phyloP scores from a whole-genome alignment of 2,888 invertebrate species.

The Platycheirus albimanus region DNA sequence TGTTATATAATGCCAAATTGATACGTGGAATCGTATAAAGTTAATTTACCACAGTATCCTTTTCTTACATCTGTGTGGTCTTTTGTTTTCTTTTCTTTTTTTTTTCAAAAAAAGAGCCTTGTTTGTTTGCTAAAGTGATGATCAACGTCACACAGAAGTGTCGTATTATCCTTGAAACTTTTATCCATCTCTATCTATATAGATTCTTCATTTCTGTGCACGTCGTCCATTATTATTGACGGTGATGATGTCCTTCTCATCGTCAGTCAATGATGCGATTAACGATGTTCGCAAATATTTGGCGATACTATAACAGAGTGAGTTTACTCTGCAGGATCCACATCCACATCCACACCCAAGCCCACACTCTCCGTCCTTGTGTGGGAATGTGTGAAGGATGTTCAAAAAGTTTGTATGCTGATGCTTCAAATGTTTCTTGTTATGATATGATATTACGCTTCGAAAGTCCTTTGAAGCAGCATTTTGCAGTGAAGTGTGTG shows the following conservation, averaged over 20 bases:
- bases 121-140: slow-evolving; percentile 56
- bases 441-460: slow-evolving; percentile 73
- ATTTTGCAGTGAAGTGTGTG: slow-evolving; percentile 56
- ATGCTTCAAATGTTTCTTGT: slow-evolving; percentile 69
- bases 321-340: slow-evolving; percentile 18
- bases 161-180: slow-evolving; percentile 61
- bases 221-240: slow-evolving; percentile 51
- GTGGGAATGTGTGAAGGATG: slow-evolving; percentile 44
- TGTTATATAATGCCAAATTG: too few species aligned
- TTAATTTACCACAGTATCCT: slow-evolving; percentile 20
- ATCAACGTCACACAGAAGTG: slow-evolving; percentile 56
- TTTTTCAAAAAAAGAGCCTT: slow-evolving; percentile 15
- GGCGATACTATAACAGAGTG: slow-evolving; percentile 47
- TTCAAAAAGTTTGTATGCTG: slow-evolving; percentile 54
- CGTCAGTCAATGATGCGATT: slow-evolving; percentile 73
- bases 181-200: slow-evolving; percentile 34
- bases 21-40: too few species aligned
- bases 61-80: too few species aligned
- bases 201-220: slow-evolving; percentile 31
- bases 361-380: too few species aligned
- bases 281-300: slow-evolving; percentile 74
- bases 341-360: slow-evolving; percentile 16
- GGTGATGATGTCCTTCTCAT: slow-evolving; percentile 62
- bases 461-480: slow-evolving; percentile 63
- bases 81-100: slow-evolving; percentile 24